phyloP scores from a whole-genome alignment of 2,113 vertebrate species.

The Capricornis sumatraensis region DNA sequence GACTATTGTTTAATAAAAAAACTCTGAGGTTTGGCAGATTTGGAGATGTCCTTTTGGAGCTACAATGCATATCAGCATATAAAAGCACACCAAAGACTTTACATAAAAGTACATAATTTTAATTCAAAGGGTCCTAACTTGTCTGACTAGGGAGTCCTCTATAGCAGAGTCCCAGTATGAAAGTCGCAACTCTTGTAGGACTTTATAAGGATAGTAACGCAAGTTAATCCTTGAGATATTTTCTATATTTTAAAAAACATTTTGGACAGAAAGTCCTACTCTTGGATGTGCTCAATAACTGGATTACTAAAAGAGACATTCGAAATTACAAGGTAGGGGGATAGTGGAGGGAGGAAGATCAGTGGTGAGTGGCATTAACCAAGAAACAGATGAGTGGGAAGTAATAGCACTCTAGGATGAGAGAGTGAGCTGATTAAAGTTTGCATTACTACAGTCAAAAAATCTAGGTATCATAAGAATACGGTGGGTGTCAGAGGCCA shows the following conservation, averaged over 20 bases:
- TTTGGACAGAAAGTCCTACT: background rate
- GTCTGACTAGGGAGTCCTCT: background rate
- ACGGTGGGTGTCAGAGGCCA: background rate
- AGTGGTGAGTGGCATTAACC: background rate
- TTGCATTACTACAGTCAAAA: background rate
- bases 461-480: background rate
- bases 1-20: background rate
- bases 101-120: background rate
- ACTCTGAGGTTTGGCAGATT: background rate
- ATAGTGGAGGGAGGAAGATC: background rate
- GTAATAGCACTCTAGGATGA: background rate
- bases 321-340: background rate
- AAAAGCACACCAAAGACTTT: background rate
- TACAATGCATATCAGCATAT: background rate
- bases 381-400: background rate
- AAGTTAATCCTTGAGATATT: background rate
- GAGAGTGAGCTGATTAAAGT: background rate
- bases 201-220: background rate
- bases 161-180: background rate
- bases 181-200: background rate
- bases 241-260: conserved; percentile 26
- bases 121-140: background rate
- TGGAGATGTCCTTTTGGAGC: conserved; percentile 21
- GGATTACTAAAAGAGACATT: background rate
- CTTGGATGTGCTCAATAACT: background rate